Conservation (phyloP, 2,113 vertebrate genomes). For the Polypterus senegalus region DNA sequence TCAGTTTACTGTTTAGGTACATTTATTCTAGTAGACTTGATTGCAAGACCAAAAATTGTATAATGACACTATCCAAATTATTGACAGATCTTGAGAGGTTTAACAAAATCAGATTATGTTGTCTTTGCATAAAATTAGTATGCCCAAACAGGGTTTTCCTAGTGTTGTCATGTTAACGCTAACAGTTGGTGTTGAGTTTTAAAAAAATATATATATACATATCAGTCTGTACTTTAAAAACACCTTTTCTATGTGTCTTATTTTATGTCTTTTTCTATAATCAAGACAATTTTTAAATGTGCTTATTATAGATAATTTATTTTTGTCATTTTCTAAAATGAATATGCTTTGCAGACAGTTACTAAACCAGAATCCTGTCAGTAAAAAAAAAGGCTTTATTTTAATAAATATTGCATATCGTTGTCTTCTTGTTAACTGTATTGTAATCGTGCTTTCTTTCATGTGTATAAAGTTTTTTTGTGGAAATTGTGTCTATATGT, state of each 20-base stretch:
- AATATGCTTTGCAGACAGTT: too few relatives aligned
- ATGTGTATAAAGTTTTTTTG: too few relatives aligned
- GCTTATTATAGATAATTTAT: slow-evolving; percentile 7
- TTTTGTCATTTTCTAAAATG: neutral
- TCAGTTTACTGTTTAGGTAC: too few relatives aligned
- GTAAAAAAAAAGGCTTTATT: slow-evolving; percentile 18
- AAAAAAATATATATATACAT: too few relatives aligned
- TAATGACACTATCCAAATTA: too few relatives aligned
- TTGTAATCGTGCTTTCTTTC: slow-evolving; percentile 13
- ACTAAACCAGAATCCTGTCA: slow-evolving; percentile 2
- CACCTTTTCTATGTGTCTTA: neutral
- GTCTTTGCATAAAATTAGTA: neutral
- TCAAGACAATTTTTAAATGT: slow-evolving; percentile 4
- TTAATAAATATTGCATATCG: slow-evolving; percentile 14
- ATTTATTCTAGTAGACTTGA: too few relatives aligned
- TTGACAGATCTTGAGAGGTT: too few relatives aligned
- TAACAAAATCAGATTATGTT: too few relatives aligned
- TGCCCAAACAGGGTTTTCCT: neutral
- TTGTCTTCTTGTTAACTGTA: slow-evolving; percentile 17
- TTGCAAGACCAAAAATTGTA: too few relatives aligned
- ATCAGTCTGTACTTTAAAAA: neutral
- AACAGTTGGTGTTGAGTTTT: too few relatives aligned
- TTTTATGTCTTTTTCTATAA: slow-evolving; percentile 1
- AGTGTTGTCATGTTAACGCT: too few relatives aligned
- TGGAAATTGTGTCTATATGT: too few relatives aligned